Base-by-base conservation (phyloP, 1,140 invertebrate genomes). In the Thaumetopoea pityocampa region DNA sequence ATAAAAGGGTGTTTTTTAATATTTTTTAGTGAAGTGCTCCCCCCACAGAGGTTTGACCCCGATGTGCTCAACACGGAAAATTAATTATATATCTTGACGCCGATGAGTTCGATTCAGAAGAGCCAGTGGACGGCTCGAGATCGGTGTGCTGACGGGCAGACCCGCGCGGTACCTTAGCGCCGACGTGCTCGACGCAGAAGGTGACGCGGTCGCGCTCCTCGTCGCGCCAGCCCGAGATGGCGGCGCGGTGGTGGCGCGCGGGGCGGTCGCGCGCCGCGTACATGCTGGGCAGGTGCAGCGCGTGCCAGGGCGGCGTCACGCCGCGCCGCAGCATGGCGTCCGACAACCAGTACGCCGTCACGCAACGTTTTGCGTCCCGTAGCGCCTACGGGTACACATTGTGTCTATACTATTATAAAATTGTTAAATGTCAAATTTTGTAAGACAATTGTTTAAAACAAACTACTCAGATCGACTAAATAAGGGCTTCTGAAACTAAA, bases 331-430 rank as follows among this genome's bases (percentile, higher is more conserved):
- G 68, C 38, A 98, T 89, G 14, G 96, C 92, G 77, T 98, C 97
- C 44, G 94, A 96, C 6, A 99, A 82, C 97, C 97, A 99, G 83
- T 94, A 94, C 5, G 96, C 92, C 3, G 96, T 98, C 3, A 99
- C 94, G 66, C 96, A 94, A 11, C 96, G 90, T 77, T 89, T 89
- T 4, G 86, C 82, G 77, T 95, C 94, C 12, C 92, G 87, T 6
- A 94, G 67, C 0, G 92, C 93, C 88, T 94, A 58, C 10, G 34
- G 0, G 4, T 30, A 38, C 15, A 6, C 12, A 27, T 6, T n/a
- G n/a, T n/a, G n/a, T n/a, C n/a, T n/a, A n/a, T n/a, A n/a, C n/a
- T n/a, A n/a, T n/a, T n/a, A n/a, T n/a, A n/a, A n/a, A n/a, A n/a
- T n/a, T n/a, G n/a, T n/a, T n/a, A n/a, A n/a, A n/a, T n/a, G n/a